A percentile compares a stretch with the other conserved stretches of the same genome.
Conservation (phyloP, 1,140 invertebrate species). For the Diorhabda carinulata region DNA sequence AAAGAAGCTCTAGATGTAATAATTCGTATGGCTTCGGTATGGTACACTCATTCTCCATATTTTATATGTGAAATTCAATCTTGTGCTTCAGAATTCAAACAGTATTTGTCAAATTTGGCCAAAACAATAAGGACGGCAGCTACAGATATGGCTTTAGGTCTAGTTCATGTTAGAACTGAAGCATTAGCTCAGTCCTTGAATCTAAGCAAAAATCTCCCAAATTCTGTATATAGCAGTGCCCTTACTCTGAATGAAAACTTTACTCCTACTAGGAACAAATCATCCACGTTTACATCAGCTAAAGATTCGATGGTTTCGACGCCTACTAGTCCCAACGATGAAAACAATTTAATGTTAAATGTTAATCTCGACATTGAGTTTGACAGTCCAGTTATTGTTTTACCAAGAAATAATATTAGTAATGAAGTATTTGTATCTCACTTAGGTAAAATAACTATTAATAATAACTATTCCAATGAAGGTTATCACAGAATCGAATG, state of each 20-base stretch:
- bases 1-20: slow-evolving; percentile 47
- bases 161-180: slow-evolving; percentile 67
- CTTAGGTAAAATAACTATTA: slow-evolving; percentile 81
- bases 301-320: slow-evolving; percentile 45
- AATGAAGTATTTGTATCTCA: slow-evolving; percentile 86
- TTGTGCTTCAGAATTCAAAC: slow-evolving; percentile 71
- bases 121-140: slow-evolving; percentile 82
- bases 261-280: slow-evolving; percentile 40
- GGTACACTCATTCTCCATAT: slow-evolving; percentile 86
- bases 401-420: slow-evolving; percentile 73
- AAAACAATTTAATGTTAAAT: slow-evolving; percentile 41
- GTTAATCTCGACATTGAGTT: slow-evolving; percentile 69
- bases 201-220: slow-evolving; percentile 54
- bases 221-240: slow-evolving; percentile 44
- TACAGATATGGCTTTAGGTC: slow-evolving; percentile 87
- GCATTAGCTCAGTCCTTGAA: slow-evolving; percentile 53
- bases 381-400: slow-evolving; percentile 84
- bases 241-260: slow-evolving; percentile 41
- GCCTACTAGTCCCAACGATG: slow-evolving; percentile 48
- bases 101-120: slow-evolving; percentile 68
- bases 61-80: slow-evolving; percentile 82
- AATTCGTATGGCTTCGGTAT: slow-evolving; percentile 84
- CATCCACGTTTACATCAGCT: slow-evolving; percentile 39
- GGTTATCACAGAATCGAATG: slow-evolving; percentile 46
- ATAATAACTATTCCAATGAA: slow-evolving; percentile 44